Evolutionary conservation across 2,888 invertebrate species (phyloP), one percentile per base, ranked within the genome.

Genomic region (Chalcosyrphus nemorum): DNA sequence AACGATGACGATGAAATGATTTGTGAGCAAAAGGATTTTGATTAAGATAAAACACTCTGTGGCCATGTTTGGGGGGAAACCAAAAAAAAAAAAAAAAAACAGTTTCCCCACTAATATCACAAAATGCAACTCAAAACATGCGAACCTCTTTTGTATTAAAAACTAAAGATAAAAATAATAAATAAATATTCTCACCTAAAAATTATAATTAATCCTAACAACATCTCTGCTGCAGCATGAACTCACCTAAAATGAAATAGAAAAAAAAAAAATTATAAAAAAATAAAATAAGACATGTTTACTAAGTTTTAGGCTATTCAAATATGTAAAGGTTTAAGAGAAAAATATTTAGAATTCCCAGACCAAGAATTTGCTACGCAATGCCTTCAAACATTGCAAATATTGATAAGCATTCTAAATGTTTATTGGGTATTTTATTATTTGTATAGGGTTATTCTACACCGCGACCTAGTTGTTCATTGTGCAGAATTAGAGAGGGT

Each of bases 191-290:
- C 56, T 75, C 66, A 75, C 75, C 75, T 2, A 75, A 38, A 38
- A 11, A 9, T 15, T 57, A 43, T 1, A 50, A 19, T 19, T n/a
- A n/a, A n/a, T 38, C 13, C 24, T 21, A 71, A 41, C 27, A 71
- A 27, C 15, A 50, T 35, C 32, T 17, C 35, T 17, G 9, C 17
- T 21, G 17, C 7, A 2, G 29, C 9, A 17, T n/a, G n/a, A 41
- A 74, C 74, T 74, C 43, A 74, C 74, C 74, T 74, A 63, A 50
- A 74, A 74, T 11, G 50, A 65, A 65, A 66, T 6, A 47, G 32
- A 52, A 38, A 65, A 29, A 24, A 9, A 35, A 65, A 65, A 38
- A 35, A 7, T 21, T 15, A 45, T n/a, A n/a, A 38, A 35, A 7
- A 32, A 24, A 45, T n/a, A n/a, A 38, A 45, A 27, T 4, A n/a